Base-by-base conservation (phyloP, 2,888 invertebrate species). In the Zelleria hepariella region DNA sequence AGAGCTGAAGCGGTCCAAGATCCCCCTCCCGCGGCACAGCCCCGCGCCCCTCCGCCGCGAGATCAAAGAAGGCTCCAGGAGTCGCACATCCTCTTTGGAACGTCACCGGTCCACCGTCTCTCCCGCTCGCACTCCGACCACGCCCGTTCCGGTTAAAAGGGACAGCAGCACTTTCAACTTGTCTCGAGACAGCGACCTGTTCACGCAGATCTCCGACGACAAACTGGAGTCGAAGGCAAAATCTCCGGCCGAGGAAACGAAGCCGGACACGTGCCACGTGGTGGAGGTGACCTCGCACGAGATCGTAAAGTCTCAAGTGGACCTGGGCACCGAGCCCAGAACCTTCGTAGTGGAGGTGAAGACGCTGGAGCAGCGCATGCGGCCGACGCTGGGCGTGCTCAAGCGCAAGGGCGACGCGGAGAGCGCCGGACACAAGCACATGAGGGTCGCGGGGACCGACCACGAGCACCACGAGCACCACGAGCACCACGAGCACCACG, bases 201-300 rank as follows among this genome's bases (percentile, higher is more conserved):
- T 94, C 75, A 92, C 92, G 6, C 92, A 92, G 78, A 93, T 94
- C 64, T 93, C 93, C 0, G 81, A 88, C 24, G 89, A 92, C 69
- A 72, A 72, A 61, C 71, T 77, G 21, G 70, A 69, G 2, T 68
- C 73, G 42, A 65, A 67, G 42, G 64, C 65, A 15, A 62, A 64
- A 24, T 62, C 65, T 15, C 60, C 63, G 53, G 70, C 66, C 48
- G 62, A n/a, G n/a, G n/a, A n/a, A n/a, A n/a, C n/a, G n/a, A n/a
- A 64, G 67, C 27, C 62, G 65, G 5, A 68, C 58, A 62, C 87
- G 5, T 90, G 91, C 58, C 91, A 90, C 65, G 86, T 93, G 64
- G 94, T 94, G 15, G 94, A 92, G 69, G 91, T 94, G 0, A 92
- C 90, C 64, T 93, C 92, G 69, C 91, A 89, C 70, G 94, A 94